Evolutionary conservation across 2,888 invertebrate species (phyloP), one percentile per base, ranked within the genome.

Genomic region (Cryptocheilus praepositus): DNA sequence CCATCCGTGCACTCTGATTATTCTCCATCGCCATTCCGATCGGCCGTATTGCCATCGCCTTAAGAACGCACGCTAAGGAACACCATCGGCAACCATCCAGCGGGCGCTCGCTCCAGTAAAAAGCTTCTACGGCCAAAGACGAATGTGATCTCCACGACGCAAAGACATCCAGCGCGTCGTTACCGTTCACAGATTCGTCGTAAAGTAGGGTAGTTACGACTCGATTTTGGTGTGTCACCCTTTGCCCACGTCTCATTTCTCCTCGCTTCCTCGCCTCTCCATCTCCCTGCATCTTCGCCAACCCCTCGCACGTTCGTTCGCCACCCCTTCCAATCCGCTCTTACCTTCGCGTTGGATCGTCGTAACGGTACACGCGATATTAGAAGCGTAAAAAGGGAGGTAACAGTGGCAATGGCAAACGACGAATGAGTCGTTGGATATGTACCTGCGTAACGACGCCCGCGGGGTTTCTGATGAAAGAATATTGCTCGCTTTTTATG

Each of bases 401-500:
- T 77, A 78, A 80, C 77, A 79, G 78, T 73, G 81, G 76, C 77
- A 76, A 71, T 77, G 80, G 78, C 79, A 76, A 80, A 83, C 80
- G 81, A 76, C 79, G 81, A 78, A 82, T 77, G 82, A 81, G 81
- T 81, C 77, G 79, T 77, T 67, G 71, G 70, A 55, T 61, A 61
- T 59, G 67, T 28, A 62, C 69, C 64, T 67, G 77, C 75, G 76
- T 85, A 85, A 86, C 85, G 85, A 84, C 81, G 79, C 81, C 73
- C 81, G 73, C 73, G 82, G 81, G 81, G 77, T 79, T 76, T 78
- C 81, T 81, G 82, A 81, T 79, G 84, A 83, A 84, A 81, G 85
- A 85, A 86, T 85, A 87, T 85, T 83, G 83, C 81, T 75, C 76
- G 67, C 74, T 79, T 84, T 86, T 85, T 85, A 85, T 79, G 82